phyloP scores from a whole-genome alignment of 2,113 vertebrate genomes.

The Arvicanthis niloticus region DNA sequence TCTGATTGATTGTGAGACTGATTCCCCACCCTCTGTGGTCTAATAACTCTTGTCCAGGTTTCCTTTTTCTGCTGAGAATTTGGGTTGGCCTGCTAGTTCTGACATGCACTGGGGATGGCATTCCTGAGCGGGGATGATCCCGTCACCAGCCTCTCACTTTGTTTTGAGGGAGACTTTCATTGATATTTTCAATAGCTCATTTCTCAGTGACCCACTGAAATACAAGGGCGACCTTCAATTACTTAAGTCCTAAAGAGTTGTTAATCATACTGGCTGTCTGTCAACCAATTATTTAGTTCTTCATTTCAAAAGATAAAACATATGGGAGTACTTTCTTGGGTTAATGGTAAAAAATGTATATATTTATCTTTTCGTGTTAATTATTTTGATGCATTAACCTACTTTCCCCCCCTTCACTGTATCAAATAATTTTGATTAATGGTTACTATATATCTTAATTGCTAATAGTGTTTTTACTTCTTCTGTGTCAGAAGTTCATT shows the following conservation, averaged over 20 bases:
- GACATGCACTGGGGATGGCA: neutral
- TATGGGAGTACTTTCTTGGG: neutral
- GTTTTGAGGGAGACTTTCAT: neutral
- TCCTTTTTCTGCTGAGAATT: neutral
- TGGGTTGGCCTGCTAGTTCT: neutral
- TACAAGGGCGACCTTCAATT: slow-evolving; percentile 4
- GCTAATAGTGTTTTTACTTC: neutral
- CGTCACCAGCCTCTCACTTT: neutral
- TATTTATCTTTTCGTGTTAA: neutral
- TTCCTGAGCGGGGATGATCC: neutral
- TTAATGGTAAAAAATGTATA: neutral
- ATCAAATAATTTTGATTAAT: neutral
- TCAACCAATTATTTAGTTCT: neutral
- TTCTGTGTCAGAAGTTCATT: neutral
- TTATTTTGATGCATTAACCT: neutral
- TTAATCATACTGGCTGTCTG: neutral
- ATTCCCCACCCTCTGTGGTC: neutral
- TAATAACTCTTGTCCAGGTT: too few relatives aligned
- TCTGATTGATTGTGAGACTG: slow-evolving; percentile 1
- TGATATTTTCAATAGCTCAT: neutral
- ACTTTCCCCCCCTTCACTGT: neutral
- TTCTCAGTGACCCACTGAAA: slow-evolving; percentile 11
- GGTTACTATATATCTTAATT: neutral
- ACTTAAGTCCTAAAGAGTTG: neutral
- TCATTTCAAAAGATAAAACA: neutral